These are phyloP conservation scores for Mus spicilegus DNA, from an alignment of 2,113 vertebrate species.

Conservation along the genomic window DNA sequence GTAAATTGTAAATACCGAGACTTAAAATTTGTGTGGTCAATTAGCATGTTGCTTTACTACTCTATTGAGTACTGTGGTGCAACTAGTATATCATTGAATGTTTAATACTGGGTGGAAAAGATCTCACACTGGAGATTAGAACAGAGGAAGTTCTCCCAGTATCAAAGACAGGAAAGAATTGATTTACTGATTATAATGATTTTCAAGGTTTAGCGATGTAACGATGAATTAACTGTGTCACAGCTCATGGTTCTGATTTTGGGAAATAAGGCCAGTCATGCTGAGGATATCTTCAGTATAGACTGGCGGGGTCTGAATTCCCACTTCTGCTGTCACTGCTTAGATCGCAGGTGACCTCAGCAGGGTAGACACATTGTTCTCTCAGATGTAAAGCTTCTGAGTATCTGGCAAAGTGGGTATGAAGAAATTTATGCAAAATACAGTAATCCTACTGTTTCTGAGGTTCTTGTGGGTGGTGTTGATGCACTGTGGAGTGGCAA, in stretches of 20 bases:
- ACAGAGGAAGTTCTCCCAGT: neutral
- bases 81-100: neutral
- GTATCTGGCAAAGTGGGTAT: neutral
- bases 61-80: neutral
- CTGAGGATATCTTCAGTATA: accelerated
- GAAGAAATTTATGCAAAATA: neutral
- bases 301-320: neutral
- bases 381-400: neutral
- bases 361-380: neutral
- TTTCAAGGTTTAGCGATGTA: neutral
- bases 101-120: neutral
- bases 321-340: neutral
- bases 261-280: neutral
- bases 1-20: neutral
- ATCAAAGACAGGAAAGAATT: too few relatives aligned
- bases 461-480: neutral
- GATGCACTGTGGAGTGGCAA: accelerated
- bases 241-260: neutral
- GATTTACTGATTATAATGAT: too few relatives aligned
- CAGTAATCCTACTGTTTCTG: neutral
- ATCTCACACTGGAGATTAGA: accelerated
- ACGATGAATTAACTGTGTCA: neutral
- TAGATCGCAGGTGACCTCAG: neutral
- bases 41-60: neutral
- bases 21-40: neutral